Evolutionary conservation across 2,113 vertebrate genomes (phyloP).

Genomic region (Chunga burmeisteri): DNA sequence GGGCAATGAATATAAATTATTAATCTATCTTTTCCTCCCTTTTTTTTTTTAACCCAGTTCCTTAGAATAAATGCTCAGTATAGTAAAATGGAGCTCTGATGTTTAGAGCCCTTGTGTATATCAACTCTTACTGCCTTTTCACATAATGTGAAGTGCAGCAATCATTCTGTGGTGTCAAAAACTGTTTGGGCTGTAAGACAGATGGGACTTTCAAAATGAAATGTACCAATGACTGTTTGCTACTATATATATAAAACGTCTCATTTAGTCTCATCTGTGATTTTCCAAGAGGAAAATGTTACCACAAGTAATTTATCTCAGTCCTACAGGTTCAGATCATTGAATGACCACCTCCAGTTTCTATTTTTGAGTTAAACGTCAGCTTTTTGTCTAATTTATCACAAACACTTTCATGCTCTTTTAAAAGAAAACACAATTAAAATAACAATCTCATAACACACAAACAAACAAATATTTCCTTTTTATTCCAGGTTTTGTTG

Average conservation of each 20-base stretch:
- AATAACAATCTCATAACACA: background rate
- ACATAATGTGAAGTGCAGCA: constrained; percentile 53
- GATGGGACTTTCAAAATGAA: constrained; percentile 84
- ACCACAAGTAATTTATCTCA: constrained; percentile 78
- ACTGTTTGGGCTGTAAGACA: constrained; percentile 77
- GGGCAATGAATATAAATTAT: constrained; percentile 2
- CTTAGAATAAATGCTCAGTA: background rate
- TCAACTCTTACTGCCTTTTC: constrained; percentile 62
- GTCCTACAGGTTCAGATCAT: constrained; percentile 68
- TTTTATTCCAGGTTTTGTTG: background rate
- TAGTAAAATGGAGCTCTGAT: constrained; percentile 59
- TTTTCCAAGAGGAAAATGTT: constrained; percentile 81
- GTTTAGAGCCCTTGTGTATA: constrained; percentile 32
- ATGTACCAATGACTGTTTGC: constrained; percentile 82
- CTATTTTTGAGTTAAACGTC: constrained; percentile 54
- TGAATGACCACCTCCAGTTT: constrained; percentile 71
- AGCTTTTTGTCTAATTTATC: background rate
- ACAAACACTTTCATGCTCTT: background rate
- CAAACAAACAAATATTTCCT: background rate
- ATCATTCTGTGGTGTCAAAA: constrained; percentile 75
- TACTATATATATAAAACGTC: constrained; percentile 83
- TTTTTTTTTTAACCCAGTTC: background rate
- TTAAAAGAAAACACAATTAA: background rate
- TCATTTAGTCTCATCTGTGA: constrained; percentile 84
- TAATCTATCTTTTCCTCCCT: background rate